phyloP scores from a whole-genome alignment of 2,888 invertebrate genomes.

The Gymnosoma rotundatum region DNA sequence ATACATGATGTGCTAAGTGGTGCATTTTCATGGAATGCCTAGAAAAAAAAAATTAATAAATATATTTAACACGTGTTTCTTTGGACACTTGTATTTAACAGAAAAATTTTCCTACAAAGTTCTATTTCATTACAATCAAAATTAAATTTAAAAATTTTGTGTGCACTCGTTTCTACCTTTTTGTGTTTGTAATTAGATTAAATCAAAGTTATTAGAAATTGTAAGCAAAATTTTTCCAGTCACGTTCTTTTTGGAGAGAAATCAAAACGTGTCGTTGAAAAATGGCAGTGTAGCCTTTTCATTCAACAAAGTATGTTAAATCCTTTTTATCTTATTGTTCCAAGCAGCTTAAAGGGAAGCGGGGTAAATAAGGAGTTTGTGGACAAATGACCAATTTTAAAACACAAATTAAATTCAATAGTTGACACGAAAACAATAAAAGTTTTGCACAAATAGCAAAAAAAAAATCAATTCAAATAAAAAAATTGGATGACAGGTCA shows the following conservation, averaged over 20 bases:
- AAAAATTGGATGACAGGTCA: too few species aligned
- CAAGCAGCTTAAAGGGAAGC: background rate
- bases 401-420: slow-evolving; percentile 55
- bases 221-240: slow-evolving; percentile 76
- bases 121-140: slow-evolving; percentile 68
- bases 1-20: slow-evolving; percentile 83
- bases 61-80: slow-evolving; percentile 48
- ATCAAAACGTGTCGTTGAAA: slow-evolving; percentile 58
- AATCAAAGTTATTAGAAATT: slow-evolving; percentile 76
- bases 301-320: too few species aligned
- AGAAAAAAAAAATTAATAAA: slow-evolving; percentile 35
- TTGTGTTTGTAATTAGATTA: slow-evolving; percentile 76
- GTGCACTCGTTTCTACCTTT: slow-evolving; percentile 21
- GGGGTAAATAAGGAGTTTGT: slow-evolving; percentile 1
- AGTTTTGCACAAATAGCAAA: background rate
- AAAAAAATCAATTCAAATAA: too few species aligned
- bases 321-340: background rate
- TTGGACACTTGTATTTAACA: slow-evolving; percentile 10
- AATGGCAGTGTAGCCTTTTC: slow-evolving; percentile 27
- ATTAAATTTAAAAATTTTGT: slow-evolving; percentile 52
- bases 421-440: slow-evolving; percentile 25
- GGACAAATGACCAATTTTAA: slow-evolving; percentile 53
- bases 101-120: slow-evolving; percentile 51
- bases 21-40: slow-evolving; percentile 79
- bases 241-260: slow-evolving; percentile 73